Evolutionary conservation across 2,888 invertebrate genomes (phyloP).

Genomic region (Galeruca laticollis): DNA sequence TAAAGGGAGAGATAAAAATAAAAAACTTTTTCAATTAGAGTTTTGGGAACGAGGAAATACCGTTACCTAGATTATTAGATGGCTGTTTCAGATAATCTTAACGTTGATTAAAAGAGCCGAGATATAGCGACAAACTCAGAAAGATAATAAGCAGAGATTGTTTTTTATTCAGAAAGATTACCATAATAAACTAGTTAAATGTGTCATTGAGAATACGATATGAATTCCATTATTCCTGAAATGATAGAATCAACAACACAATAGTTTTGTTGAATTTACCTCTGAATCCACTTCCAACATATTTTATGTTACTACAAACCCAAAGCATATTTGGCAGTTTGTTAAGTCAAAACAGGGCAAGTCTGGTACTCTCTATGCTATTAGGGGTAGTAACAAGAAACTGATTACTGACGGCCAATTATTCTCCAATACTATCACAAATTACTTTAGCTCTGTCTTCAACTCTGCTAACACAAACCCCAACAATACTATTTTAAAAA

Average conservation of each 20-base stretch:
- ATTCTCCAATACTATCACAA: no score
- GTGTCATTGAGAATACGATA: neutral
- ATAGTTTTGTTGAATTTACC: neutral
- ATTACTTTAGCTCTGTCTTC: no score
- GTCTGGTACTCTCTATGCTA: no score
- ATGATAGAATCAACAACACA: neutral
- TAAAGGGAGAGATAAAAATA: neutral
- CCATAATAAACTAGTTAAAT: neutral
- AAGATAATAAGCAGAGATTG: neutral
- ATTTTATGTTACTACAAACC: no score
- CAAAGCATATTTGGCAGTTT: no score
- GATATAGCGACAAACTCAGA: neutral
- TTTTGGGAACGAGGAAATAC: neutral
- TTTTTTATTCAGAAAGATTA: neutral
- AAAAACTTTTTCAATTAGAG: constrained; percentile 19
- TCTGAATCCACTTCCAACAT: no score
- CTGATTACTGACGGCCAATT: no score
- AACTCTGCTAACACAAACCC: no score
- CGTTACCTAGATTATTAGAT: constrained; percentile 8
- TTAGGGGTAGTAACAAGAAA: no score
- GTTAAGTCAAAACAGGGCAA: no score
- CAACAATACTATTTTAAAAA: no score
- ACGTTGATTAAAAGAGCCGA: constrained; percentile 1
- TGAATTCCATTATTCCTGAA: neutral
- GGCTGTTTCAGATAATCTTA: constrained; percentile 2